These are phyloP conservation scores for Ryuthela nishihirai DNA, from an alignment of 2,888 invertebrate species.

Conservation along the genomic window DNA sequence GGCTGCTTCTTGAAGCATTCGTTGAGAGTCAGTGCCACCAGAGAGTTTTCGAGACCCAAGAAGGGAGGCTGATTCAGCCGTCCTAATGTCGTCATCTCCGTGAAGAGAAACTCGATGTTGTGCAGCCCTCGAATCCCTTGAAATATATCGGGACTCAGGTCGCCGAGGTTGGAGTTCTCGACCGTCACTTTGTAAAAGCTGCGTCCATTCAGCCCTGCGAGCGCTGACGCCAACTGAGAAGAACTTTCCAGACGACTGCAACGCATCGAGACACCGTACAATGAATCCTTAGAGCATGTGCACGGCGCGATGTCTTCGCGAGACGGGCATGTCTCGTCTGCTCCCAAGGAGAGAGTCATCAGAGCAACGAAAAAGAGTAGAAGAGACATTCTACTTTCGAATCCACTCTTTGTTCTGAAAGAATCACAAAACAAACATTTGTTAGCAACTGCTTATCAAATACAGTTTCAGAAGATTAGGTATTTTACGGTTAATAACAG, in stretches of 20 bases:
- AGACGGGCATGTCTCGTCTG: slow-evolving; percentile 12
- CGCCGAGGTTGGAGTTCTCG: slow-evolving; percentile 10
- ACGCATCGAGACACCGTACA: background rate
- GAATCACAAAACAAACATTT: no score
- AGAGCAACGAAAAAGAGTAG: no score
- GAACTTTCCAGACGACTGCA: slow-evolving; percentile 9
- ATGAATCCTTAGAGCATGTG: slow-evolving; percentile 2
- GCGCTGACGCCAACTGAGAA: background rate
- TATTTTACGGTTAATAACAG: no score
- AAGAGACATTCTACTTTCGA: no score
- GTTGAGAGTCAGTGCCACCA: slow-evolving; percentile 10
- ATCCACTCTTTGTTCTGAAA: no score
- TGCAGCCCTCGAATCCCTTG: slow-evolving; percentile 1
- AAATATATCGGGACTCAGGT: slow-evolving; percentile 14
- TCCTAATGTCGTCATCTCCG: slow-evolving; percentile 8
- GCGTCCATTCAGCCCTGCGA: slow-evolving; percentile 11
- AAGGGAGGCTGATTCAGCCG: slow-evolving; percentile 14
- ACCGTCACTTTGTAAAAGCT: slow-evolving; percentile 2
- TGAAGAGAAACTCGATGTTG: slow-evolving; percentile 4
- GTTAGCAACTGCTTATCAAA: no score
- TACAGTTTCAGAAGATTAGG: no score
- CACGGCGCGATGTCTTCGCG: slow-evolving; percentile 23
- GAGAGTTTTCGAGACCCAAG: slow-evolving; percentile 10
- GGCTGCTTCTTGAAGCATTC: slow-evolving; percentile 10
- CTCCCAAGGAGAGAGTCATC: no score